These are phyloP conservation scores for Scomber colias DNA, from an alignment of 2,113 vertebrate species.

Conservation along the genomic window DNA sequence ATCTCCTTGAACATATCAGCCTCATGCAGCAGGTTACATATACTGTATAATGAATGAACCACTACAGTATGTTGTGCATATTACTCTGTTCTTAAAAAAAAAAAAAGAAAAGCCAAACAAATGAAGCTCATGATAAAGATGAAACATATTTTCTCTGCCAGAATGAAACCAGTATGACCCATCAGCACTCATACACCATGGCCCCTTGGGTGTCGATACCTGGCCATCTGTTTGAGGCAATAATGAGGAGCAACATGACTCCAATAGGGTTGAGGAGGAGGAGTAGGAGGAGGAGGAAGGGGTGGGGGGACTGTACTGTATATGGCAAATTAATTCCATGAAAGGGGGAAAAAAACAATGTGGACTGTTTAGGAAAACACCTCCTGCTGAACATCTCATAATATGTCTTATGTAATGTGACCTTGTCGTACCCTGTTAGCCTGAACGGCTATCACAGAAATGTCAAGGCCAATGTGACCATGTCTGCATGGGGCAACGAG, in stretches of 20 bases:
- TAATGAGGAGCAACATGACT: slow-evolving; percentile 16
- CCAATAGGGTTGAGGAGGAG: not conserved
- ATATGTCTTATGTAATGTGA: slow-evolving; percentile 22
- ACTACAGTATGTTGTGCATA: not conserved
- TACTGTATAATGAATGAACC: not conserved
- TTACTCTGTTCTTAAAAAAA: not conserved
- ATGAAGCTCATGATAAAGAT: not conserved
- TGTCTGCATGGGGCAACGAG: not conserved
- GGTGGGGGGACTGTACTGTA: not conserved
- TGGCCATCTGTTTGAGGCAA: slow-evolving; percentile 34
- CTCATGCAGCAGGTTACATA: slow-evolving; percentile 28
- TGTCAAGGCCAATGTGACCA: slow-evolving; percentile 27
- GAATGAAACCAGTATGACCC: slow-evolving; percentile 1
- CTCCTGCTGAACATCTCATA: not conserved
- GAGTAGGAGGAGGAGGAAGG: not conserved
- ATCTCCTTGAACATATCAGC: slow-evolving; percentile 9
- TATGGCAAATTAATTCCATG: not conserved
- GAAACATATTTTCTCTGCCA: slow-evolving; percentile 10
- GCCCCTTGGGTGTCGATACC: not conserved
- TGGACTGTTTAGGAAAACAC: not conserved
- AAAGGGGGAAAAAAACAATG: not conserved
- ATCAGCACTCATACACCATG: slow-evolving; percentile 14
- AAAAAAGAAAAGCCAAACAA: not conserved
- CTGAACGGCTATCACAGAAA: slow-evolving; percentile 23
- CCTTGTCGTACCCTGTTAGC: slow-evolving; percentile 7